Conservation (phyloP, 2,888 invertebrate species). For the Rhyacophila evoluta region DNA sequence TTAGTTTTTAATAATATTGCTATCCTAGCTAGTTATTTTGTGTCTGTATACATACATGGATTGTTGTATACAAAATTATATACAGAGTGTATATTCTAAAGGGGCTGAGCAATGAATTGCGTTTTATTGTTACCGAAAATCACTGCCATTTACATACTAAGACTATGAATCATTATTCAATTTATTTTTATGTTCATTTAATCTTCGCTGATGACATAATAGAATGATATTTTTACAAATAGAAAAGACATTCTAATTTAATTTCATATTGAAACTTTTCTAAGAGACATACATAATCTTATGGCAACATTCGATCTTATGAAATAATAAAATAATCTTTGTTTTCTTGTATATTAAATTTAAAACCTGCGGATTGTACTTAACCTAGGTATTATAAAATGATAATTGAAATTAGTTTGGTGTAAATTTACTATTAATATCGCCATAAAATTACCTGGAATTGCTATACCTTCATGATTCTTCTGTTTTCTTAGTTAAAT, state of each 20-base stretch:
- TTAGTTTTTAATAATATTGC: conserved; percentile 16
- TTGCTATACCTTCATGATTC: not conserved
- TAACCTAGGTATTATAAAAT: not conserved
- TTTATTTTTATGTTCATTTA: not conserved
- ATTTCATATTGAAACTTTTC: no score
- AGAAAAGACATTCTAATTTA: no score
- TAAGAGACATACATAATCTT: no score
- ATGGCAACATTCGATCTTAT: no score
- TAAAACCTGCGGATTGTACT: not conserved
- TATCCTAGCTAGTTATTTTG: conserved; percentile 4
- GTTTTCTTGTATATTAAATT: no score
- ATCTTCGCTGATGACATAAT: not conserved
- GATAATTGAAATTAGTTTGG: not conserved
- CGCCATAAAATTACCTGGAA: not conserved
- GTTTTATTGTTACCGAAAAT: conserved; percentile 26
- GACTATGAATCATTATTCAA: conserved; percentile 25
- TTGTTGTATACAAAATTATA: not conserved
- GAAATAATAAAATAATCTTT: no score
- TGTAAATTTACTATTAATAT: not conserved
- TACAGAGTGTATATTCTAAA: not conserved
- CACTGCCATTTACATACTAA: conserved; percentile 30
- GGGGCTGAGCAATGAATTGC: not conserved
- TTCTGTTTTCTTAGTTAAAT: not conserved
- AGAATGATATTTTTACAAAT: no score
- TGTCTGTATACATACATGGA: not conserved